Evolutionary conservation across 2,113 vertebrate genomes (phyloP).

Genomic region (Laticauda laticaudata): DNA sequence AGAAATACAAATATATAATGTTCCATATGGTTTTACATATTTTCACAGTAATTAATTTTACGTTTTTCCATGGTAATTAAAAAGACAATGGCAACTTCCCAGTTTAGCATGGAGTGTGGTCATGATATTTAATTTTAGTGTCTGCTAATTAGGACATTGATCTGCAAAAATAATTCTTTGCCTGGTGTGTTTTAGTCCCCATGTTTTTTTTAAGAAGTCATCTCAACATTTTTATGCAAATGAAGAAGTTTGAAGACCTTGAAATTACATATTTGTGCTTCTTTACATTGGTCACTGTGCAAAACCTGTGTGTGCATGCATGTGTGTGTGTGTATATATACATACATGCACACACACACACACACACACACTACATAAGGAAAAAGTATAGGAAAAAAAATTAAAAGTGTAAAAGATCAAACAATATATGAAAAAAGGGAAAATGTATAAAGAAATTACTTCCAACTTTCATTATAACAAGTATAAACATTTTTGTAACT

Average conservation of each 20-base stretch:
- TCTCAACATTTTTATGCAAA: constrained; percentile 36
- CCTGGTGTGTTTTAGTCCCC: not conserved
- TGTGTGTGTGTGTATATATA: too few species aligned
- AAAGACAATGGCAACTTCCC: not conserved
- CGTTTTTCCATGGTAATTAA: constrained; percentile 4
- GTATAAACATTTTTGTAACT: too few species aligned
- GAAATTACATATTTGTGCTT: constrained; percentile 22
- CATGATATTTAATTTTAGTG: not conserved
- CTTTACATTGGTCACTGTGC: constrained; percentile 63
- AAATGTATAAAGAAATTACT: too few species aligned
- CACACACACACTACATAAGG: too few species aligned
- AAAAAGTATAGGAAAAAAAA: not conserved
- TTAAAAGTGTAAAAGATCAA: not conserved
- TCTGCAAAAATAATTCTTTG: not conserved
- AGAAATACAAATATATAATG: not conserved
- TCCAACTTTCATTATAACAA: too few species aligned
- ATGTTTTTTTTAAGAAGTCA: not conserved
- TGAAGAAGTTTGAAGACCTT: not conserved
- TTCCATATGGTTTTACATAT: not conserved
- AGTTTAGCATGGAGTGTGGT: not conserved
- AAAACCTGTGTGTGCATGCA: too few species aligned
- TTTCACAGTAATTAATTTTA: constrained; percentile 10
- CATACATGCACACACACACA: too few species aligned
- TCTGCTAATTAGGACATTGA: not conserved
- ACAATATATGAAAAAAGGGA: too few species aligned